phyloP scores from a whole-genome alignment of 1,140 invertebrate genomes.

The Diachasmimorpha longicaudata region DNA sequence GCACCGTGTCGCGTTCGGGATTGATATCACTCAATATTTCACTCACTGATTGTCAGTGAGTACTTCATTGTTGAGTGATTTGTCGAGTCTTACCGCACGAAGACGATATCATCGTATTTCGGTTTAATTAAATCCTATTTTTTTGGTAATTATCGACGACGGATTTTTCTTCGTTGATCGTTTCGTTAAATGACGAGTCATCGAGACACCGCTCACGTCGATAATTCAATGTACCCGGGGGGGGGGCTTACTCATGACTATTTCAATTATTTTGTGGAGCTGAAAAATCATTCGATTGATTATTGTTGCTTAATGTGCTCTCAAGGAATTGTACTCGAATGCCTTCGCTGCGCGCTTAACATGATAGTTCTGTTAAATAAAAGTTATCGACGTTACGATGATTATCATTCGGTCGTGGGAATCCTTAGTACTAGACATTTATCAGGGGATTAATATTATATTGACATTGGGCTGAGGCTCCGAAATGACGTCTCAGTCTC shows the following conservation, averaged over 20 bases:
- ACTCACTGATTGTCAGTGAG: neutral
- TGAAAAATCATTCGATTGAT: neutral
- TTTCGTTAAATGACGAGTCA: neutral
- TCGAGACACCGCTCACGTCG: neutral
- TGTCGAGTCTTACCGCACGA: no score
- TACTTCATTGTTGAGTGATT: neutral
- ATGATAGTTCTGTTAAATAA: neutral
- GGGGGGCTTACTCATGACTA: neutral
- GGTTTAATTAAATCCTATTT: neutral
- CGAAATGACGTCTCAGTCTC: neutral
- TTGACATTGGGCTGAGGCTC: neutral
- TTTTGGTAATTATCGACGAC: slow-evolving; percentile 15
- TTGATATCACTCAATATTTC: neutral
- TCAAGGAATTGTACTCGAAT: neutral
- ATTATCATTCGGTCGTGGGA: neutral
- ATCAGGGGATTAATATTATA: neutral
- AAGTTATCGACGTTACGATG: neutral
- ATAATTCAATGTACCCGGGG: neutral
- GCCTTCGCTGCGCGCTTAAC: neutral
- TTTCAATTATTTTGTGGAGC: neutral
- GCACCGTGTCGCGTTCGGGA: slow-evolving; percentile 1
- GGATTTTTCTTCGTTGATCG: slow-evolving; percentile 21
- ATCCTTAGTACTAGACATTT: neutral
- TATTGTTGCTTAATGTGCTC: neutral
- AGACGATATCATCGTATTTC: neutral